phyloP scores from a whole-genome alignment of 2,113 vertebrate genomes.

The Cavia aperea region DNA sequence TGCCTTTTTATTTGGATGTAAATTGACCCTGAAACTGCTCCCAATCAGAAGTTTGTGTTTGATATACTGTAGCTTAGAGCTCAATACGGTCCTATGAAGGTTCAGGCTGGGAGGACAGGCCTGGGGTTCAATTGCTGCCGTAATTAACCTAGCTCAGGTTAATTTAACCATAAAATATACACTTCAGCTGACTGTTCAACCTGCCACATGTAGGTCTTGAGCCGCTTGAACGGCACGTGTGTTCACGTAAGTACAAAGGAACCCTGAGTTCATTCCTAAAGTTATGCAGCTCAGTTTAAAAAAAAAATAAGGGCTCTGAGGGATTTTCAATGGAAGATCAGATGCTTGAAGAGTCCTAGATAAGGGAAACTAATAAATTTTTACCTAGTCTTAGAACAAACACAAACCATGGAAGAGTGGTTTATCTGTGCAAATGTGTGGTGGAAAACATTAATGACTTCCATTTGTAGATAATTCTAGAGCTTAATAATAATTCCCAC shows the following conservation, averaged over 20 bases:
- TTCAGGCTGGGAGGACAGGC: slow-evolving; percentile 14
- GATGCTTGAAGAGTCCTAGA: neutral
- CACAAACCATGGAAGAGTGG: neutral
- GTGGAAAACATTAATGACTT: neutral
- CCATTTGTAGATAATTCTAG: slow-evolving; percentile 9
- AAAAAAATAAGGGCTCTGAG: neutral
- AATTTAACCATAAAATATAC: slow-evolving; percentile 52
- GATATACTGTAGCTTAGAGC: slow-evolving; percentile 41
- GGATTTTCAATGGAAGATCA: neutral
- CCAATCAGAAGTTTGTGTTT: slow-evolving; percentile 59
- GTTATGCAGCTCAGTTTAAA: neutral
- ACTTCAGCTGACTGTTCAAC: neutral
- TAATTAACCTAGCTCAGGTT: slow-evolving; percentile 47
- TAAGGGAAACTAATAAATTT: neutral
- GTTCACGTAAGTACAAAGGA: neutral
- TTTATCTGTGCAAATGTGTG: neutral
- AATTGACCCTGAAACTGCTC: slow-evolving; percentile 68
- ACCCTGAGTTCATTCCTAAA: neutral
- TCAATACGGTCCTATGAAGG: neutral
- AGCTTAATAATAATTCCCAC: slow-evolving; percentile 12
- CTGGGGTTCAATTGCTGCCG: neutral
- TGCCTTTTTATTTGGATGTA: slow-evolving; percentile 68
- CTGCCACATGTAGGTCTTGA: neutral
- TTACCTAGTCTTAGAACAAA: slow-evolving; percentile 6
- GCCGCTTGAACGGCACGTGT: slow-evolving; percentile 14